Base-by-base conservation (phyloP, 1,140 invertebrate species). In the Triops cancriformis region DNA sequence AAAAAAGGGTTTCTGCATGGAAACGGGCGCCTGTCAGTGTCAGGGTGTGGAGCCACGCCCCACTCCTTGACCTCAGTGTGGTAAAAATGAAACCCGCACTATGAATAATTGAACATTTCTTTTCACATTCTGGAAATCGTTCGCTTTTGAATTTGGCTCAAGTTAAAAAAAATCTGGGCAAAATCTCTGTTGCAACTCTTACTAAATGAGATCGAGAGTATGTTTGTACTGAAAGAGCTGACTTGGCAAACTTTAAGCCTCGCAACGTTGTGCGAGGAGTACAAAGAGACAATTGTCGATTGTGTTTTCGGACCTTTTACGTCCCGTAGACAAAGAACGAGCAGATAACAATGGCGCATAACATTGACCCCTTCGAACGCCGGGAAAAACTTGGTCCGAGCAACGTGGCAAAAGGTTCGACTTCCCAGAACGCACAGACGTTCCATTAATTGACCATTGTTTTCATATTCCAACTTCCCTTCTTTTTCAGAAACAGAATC, bases 351-450 rank as follows among this genome's bases (percentile, higher is more conserved):
- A 64, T 64, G 51, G 51, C 51, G 51, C 51, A 64, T 64, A 64
- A 64, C 51, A 64, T 64, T 64, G 51, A 64, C 51, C 51, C 51
- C 51, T 64, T 64, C 51, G 51, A 64, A 64, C 51, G 51, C 51
- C 51, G 14, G 51, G 51, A 64, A 64, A 37, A 64, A 64, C 51
- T 64, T 64, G 10, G 51, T 23, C 51, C 51, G 14, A 14, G 23
- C 51, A 18, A 64, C 51, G 51, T 64, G 51, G 51, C 51, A 64
- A 64, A 64, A 64, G 51, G 51, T n/a, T 64, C 51, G 51, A 18
- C 51, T 64, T 64, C 51, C 51, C 51, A 64, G 51, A 64, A 64
- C 51, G 14, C 51, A 64, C 51, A 64, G 51, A 64, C 51, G 23
- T 64, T 64, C 51, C 51, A 23, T 64, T 64, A 64, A 64, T 64